These are phyloP conservation scores for Grus americana DNA, from an alignment of 2,113 vertebrate species.

Conservation along the genomic window DNA sequence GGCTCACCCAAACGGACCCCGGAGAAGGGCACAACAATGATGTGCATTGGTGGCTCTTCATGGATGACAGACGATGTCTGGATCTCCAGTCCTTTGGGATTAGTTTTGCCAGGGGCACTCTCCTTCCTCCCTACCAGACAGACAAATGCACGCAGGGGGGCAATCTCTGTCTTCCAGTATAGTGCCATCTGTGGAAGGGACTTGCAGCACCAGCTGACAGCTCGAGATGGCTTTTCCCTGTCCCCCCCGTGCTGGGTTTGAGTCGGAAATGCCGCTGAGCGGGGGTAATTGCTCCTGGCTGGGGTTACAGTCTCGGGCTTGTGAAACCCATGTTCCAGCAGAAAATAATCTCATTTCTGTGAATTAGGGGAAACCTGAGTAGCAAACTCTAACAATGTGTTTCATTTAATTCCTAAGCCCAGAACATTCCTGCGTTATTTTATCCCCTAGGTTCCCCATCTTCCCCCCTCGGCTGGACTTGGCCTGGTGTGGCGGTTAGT, in stretches of 20 bases:
- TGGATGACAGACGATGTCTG: fast-evolving
- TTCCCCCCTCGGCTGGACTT: fast-evolving
- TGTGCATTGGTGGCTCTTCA: not conserved
- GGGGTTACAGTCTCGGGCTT: not conserved
- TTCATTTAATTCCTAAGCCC: slow-evolving; percentile 16
- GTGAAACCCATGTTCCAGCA: not conserved
- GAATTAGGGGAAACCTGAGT: slow-evolving; percentile 51
- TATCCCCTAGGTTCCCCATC: not conserved
- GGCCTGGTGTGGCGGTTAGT: not conserved
- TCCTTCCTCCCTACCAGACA: not conserved
- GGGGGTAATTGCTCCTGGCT: slow-evolving; percentile 12
- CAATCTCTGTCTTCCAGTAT: not conserved
- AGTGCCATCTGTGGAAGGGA: not conserved
- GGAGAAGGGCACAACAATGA: not conserved
- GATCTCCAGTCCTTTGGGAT: not conserved
- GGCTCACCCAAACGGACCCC: not conserved
- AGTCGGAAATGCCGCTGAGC: not conserved
- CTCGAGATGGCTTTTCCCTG: not conserved
- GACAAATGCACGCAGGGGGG: not conserved
- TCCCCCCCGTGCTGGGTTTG: not conserved
- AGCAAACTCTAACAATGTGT: slow-evolving; percentile 1
- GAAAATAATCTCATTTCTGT: slow-evolving; percentile 22
- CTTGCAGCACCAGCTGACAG: not conserved
- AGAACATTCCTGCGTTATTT: slow-evolving; percentile 3
- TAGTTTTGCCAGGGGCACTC: not conserved